phyloP scores from a whole-genome alignment of 2,113 vertebrate genomes.

The zebrafish (Danio rerio) region DNA sequence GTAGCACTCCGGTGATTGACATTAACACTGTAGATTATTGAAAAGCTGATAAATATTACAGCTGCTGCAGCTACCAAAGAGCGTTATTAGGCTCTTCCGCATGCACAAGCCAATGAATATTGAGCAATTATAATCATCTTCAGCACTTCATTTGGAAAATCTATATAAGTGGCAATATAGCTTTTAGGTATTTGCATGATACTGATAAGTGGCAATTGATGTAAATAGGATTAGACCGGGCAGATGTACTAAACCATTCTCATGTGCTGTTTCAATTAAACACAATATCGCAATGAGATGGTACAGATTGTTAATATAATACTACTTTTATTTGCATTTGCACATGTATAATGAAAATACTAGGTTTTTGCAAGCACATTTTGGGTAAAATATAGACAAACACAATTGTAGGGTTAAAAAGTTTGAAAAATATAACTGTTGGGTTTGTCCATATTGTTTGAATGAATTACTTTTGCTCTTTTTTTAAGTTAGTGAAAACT shows the following conservation, averaged over 20 bases:
- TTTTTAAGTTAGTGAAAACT: too few species aligned
- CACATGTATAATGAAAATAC: not conserved
- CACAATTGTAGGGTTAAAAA: too few species aligned
- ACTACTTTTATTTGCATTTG: not conserved
- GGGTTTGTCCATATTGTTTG: too few species aligned
- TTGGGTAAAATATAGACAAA: too few species aligned
- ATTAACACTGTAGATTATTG: conserved; percentile 39
- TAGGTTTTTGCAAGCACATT: too few species aligned
- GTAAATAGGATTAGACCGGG: conserved; percentile 20
- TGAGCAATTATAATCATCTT: conserved; percentile 42
- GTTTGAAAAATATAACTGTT: too few species aligned
- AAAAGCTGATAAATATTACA: conserved; percentile 39
- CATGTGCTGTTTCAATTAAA: not conserved
- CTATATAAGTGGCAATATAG: conserved; percentile 9
- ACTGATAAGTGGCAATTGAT: conserved; percentile 33
- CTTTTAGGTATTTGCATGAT: conserved; percentile 30
- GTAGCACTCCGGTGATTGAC: conserved; percentile 6
- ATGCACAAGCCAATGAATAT: conserved; percentile 24
- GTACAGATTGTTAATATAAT: not conserved
- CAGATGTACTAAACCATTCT: not conserved
- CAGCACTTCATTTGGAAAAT: conserved; percentile 41
- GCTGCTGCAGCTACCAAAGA: conserved; percentile 31
- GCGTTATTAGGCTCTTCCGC: conserved; percentile 29
- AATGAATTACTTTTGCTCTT: too few species aligned
- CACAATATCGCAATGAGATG: not conserved